Conservation (phyloP, 2,113 vertebrate genomes). For the Stictonetta naevosa region DNA sequence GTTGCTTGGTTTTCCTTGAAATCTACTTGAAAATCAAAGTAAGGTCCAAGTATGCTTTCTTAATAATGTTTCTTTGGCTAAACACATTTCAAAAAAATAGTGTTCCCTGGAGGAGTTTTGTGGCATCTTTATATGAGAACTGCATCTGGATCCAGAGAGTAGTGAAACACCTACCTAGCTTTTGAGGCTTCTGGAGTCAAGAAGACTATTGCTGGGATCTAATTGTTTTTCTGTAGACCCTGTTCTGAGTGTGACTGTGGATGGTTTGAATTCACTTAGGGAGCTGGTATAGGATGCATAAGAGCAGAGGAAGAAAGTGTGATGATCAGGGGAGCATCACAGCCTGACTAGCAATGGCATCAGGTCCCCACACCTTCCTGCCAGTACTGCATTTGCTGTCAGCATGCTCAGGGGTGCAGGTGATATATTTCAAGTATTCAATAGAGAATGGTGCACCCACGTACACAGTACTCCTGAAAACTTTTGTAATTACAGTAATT, state of each 20-base stretch:
- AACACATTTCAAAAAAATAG: background rate
- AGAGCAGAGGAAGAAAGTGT: background rate
- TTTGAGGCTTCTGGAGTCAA: background rate
- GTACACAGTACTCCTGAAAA: background rate
- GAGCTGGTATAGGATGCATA: background rate
- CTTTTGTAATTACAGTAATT: constrained; percentile 62
- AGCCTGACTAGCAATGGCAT: background rate
- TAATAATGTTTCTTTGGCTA: background rate
- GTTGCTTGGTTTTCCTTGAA: constrained; percentile 1
- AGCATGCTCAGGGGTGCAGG: background rate
- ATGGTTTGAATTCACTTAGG: background rate
- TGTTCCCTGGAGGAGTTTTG: background rate
- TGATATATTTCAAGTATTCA: constrained; percentile 21
- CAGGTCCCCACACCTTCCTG: background rate
- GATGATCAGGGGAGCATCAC: fast-evolving
- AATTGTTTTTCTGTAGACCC: background rate
- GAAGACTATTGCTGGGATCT: background rate
- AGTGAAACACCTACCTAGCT: background rate
- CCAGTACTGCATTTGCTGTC: background rate
- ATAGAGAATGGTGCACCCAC: background rate
- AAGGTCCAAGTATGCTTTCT: background rate
- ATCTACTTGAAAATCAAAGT: background rate
- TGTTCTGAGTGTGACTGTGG: background rate
- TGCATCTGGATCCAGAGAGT: background rate
- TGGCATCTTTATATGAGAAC: background rate